Conservation (phyloP, 2,888 invertebrate genomes). For the Temnothorax unifasciatus region DNA sequence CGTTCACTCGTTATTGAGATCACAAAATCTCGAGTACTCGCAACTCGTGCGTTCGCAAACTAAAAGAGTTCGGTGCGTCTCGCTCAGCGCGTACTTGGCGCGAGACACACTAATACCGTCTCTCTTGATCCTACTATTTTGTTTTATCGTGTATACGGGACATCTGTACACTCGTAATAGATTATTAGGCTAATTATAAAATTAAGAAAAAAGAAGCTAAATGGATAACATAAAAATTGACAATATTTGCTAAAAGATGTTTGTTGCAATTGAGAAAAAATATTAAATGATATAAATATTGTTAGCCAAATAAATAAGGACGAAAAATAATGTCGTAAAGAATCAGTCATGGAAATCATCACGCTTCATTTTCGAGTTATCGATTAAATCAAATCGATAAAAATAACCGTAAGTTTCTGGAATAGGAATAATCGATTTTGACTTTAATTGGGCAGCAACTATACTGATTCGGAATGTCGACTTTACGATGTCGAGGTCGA, state of each 20-base stretch:
- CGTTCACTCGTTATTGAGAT: no score
- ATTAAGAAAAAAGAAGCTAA: background rate
- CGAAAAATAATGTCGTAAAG: background rate
- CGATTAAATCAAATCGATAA: background rate
- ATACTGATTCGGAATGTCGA: background rate
- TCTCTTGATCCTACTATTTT: background rate
- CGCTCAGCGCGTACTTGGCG: no score
- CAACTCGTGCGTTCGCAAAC: no score
- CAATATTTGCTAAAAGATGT: background rate
- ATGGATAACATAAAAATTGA: background rate
- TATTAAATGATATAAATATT: background rate
- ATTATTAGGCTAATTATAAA: constrained; percentile 4
- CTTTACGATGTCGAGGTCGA: background rate
- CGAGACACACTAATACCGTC: no score
- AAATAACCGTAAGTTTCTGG: background rate
- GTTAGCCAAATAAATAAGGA: background rate
- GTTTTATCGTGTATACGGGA: background rate
- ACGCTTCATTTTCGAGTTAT: background rate
- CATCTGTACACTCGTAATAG: background rate
- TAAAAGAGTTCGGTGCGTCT: no score
- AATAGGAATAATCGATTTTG: background rate
- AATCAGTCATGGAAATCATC: background rate
- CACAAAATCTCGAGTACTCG: no score
- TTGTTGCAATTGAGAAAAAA: background rate
- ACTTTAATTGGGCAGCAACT: background rate